Conservation (phyloP, 2,888 invertebrate species). For the Poecilus cupreus region DNA sequence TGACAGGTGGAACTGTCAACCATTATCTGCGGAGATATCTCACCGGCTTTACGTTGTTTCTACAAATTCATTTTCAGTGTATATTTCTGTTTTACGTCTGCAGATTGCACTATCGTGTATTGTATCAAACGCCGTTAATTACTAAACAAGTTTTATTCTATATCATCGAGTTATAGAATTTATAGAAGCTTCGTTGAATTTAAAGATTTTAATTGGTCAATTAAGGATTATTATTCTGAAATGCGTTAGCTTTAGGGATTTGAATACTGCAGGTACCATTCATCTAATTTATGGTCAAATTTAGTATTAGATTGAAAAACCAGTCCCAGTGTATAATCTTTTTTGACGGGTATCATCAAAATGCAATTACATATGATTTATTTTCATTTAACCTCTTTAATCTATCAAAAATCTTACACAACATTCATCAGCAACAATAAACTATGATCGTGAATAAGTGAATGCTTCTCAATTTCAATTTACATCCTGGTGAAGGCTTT, state of each 20-base stretch:
- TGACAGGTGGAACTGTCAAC: slow-evolving; percentile 57
- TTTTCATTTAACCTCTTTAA: slow-evolving; percentile 42
- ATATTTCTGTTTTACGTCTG: slow-evolving; percentile 56
- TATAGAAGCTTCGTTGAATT: neutral
- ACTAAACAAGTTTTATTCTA: slow-evolving; percentile 41
- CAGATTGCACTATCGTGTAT: slow-evolving; percentile 45
- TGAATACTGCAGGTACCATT: slow-evolving; percentile 23
- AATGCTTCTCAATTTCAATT: slow-evolving; percentile 28
- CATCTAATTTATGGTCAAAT: slow-evolving; percentile 19
- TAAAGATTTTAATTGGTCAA: slow-evolving; percentile 12
- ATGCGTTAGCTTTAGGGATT: neutral
- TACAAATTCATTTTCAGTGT: slow-evolving; percentile 57
- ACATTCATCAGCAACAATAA: slow-evolving; percentile 3
- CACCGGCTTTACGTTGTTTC: slow-evolving; percentile 44
- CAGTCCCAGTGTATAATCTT: slow-evolving; percentile 28
- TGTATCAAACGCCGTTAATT: slow-evolving; percentile 49
- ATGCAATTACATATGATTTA: slow-evolving; percentile 36
- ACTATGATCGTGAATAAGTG: slow-evolving; percentile 1
- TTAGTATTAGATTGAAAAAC: slow-evolving; percentile 36
- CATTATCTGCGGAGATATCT: slow-evolving; percentile 51
- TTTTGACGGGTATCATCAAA: slow-evolving; percentile 39
- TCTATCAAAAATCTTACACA: slow-evolving; percentile 40
- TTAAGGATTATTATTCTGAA: slow-evolving; percentile 8
- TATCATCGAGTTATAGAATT: slow-evolving; percentile 27
- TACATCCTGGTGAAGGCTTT: slow-evolving; percentile 25